phyloP scores from a whole-genome alignment of 2,888 invertebrate genomes.

The Seira musarum region DNA sequence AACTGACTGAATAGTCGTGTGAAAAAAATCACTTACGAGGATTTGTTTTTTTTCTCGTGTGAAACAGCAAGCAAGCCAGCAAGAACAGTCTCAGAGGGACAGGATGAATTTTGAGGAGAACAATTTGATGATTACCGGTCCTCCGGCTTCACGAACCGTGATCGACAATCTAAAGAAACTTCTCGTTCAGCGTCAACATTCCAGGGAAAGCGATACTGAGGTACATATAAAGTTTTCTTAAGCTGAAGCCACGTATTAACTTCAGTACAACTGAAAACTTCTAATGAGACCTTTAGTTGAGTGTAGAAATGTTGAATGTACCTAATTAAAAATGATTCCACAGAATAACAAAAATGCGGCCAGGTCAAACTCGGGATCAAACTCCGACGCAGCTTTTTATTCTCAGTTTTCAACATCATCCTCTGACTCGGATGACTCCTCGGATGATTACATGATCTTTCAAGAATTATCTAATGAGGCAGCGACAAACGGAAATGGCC shows the following conservation, averaged over 20 bases:
- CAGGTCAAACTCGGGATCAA: slow-evolving; percentile 64
- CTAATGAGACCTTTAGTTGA: not conserved
- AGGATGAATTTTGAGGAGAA: slow-evolving; percentile 55
- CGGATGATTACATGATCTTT: slow-evolving; percentile 61
- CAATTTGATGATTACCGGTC: slow-evolving; percentile 57
- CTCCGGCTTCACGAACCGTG: slow-evolving; percentile 68
- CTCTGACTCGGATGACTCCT: slow-evolving; percentile 66
- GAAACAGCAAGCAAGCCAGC: slow-evolving; percentile 38
- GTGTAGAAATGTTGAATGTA: not conserved
- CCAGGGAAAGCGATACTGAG: slow-evolving; percentile 69
- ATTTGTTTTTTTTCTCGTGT: not conserved
- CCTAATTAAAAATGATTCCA: not conserved
- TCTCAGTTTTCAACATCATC: slow-evolving; percentile 68
- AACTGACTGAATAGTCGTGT: not conserved
- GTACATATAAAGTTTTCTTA: slow-evolving; percentile 35
- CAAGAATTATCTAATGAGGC: slow-evolving; percentile 60
- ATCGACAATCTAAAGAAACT: slow-evolving; percentile 69
- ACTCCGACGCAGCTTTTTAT: slow-evolving; percentile 67
- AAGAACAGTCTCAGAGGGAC: slow-evolving; percentile 28
- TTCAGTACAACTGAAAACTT: no score
- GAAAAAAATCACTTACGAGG: no score
- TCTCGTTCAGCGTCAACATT: slow-evolving; percentile 68
- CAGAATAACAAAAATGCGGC: slow-evolving; percentile 53
- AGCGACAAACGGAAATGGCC: slow-evolving; percentile 33
- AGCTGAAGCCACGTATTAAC: no score